Conservation (phyloP, 1,140 invertebrate species). For the Calosoma granatense region DNA sequence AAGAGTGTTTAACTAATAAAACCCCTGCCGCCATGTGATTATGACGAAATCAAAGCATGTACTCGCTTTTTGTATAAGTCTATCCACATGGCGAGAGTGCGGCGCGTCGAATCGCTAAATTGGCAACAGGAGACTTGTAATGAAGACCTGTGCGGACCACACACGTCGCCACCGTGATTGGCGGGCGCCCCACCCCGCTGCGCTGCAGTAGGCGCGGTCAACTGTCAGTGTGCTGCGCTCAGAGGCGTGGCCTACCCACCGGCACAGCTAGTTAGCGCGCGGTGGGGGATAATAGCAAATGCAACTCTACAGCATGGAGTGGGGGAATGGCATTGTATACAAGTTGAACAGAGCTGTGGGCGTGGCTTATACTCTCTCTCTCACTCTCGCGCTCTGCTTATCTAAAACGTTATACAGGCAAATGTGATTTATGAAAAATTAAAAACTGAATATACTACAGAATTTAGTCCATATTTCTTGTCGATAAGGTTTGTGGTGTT, state of each 20-base stretch:
- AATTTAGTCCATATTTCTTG: neutral
- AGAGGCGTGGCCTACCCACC: neutral
- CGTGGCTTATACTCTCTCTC: no score
- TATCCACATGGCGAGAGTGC: neutral
- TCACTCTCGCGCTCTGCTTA: no score
- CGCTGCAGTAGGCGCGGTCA: neutral
- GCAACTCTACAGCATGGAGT: neutral
- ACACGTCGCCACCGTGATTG: slow-evolving; percentile 32
- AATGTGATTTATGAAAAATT: slow-evolving; percentile 7
- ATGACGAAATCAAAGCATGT: neutral
- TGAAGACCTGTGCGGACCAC: slow-evolving; percentile 34
- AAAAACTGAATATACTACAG: neutral
- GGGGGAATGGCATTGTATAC: no score
- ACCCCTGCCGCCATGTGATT: no score
- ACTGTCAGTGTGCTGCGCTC: no score
- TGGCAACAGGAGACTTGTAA: slow-evolving; percentile 29
- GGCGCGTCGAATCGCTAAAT: slow-evolving; percentile 27
- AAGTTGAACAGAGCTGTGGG: neutral
- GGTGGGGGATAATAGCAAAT: neutral
- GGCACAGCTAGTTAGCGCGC: neutral
- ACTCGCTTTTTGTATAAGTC: neutral
- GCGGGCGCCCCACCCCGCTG: slow-evolving; percentile 18
- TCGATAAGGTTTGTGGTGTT: neutral
- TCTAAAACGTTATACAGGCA: neutral
- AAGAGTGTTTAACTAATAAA: neutral